Base-by-base conservation (phyloP, 1,140 invertebrate genomes). In the Acyrthosiphon pisum region DNA sequence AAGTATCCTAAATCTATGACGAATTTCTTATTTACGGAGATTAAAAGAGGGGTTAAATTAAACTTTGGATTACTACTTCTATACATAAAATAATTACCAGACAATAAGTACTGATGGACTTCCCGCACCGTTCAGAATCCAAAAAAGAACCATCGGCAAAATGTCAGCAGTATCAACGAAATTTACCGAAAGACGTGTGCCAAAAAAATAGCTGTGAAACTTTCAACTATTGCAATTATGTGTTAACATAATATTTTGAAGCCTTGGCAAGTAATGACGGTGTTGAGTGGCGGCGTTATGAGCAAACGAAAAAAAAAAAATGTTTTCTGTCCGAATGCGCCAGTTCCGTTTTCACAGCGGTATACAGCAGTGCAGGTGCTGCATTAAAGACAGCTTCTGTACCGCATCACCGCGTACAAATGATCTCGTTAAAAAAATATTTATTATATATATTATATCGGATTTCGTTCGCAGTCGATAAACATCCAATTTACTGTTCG, bases 361-460 rank as follows among this genome's bases (percentile, higher is more conserved):
- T n/a, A n/a, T n/a, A n/a, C 83, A 26, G 41, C 23, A 8, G 41
- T 23, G 60, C 83, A 41, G 83, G 83, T 44, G 83, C n/a, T n/a
- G 14, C n/a, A n/a, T 76, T 30, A 76, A 44, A 84, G 23, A 41
- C 22, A 26, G 83, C 26, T 37, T 44, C 9, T 84, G 22, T 22
- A 26, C 37, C 35, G 37, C 41, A 84, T 76, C 83, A 41, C 26
- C 22, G 50, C 86, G 46, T 50, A 22, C 86, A 46, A 35, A 30
- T 46, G 20, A 48, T 88, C 46, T n/a, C 86, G 86, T 88, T 88
- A 88, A 88, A 88, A 87, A 89, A 89, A 56, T 53, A 53, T 53
- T 0, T 53, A 22, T 53, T 53, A 56, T 56, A 60, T 6, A 6
- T n/a, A 89, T 89, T 35, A 37, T 56, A 35, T 89, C 35, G 2